Conservation (phyloP, 2,797 vertebrate genomes). For the Muscicapa striata region DNA sequence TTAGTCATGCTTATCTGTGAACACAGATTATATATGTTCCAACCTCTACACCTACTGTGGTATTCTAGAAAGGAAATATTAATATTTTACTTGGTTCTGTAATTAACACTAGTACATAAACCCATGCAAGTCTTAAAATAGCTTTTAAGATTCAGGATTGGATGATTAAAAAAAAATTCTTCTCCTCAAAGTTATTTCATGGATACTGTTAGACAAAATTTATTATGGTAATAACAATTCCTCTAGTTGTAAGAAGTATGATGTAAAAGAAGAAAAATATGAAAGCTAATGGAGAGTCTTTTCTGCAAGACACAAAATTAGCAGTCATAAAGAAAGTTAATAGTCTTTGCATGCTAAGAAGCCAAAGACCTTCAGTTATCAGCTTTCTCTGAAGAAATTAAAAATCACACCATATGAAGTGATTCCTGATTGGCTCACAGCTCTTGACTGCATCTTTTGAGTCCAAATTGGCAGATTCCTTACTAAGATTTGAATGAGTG, state of each 20-base stretch:
- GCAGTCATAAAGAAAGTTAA: neutral
- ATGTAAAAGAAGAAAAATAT: constrained; percentile 4
- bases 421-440: neutral
- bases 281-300: neutral
- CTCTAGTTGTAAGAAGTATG: neutral
- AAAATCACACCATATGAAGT: neutral
- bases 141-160: neutral
- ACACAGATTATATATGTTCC: constrained; percentile 31
- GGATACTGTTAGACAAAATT: neutral
- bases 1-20: constrained; percentile 66
- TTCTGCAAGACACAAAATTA: constrained; percentile 6
- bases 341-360: neutral
- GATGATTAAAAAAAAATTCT: neutral
- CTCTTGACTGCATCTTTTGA: neutral
- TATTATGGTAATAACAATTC: neutral
- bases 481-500: neutral
- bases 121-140: neutral
- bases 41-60: neutral
- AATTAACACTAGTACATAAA: constrained; percentile 48
- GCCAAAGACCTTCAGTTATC: neutral
- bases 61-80: constrained; percentile 28
- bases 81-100: neutral
- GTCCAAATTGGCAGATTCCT: neutral
- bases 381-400: neutral
- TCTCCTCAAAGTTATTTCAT: neutral